phyloP scores from a whole-genome alignment of 2,113 vertebrate genomes.

The Scortum barcoo region DNA sequence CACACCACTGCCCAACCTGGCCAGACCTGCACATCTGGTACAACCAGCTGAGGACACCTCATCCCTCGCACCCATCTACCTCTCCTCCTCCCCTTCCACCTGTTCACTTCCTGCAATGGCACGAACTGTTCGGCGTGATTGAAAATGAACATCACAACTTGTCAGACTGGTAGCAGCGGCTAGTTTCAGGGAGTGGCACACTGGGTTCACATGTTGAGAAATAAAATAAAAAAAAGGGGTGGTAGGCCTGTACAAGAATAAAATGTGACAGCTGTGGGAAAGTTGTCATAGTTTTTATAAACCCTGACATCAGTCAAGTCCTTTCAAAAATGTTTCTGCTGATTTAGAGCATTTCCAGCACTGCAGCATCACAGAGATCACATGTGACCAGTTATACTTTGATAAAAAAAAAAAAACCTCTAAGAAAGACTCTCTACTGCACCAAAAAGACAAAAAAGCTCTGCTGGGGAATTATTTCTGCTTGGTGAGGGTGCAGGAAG shows the following conservation, averaged over 20 bases:
- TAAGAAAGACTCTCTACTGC: neutral
- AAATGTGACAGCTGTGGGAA: neutral
- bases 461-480: neutral
- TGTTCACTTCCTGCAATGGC: neutral
- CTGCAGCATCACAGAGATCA: neutral
- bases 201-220: neutral
- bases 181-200: slow-evolving; percentile 77
- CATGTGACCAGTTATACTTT: neutral
- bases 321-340: neutral
- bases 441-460: neutral
- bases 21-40: slow-evolving; percentile 75
- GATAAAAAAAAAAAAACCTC: neutral
- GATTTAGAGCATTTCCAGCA: neutral
- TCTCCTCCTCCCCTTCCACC: no score
- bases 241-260: neutral
- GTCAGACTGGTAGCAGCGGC: slow-evolving; percentile 62
- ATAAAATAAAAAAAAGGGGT: no score
- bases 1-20: slow-evolving; percentile 47
- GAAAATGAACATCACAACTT: slow-evolving; percentile 5
- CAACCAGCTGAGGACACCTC: slow-evolving; percentile 57
- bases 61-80: neutral
- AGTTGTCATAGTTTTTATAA: neutral
- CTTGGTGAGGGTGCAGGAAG: neutral
- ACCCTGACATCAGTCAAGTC: neutral
- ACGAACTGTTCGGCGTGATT: slow-evolving; percentile 20